Evolutionary conservation across 2,113 vertebrate species (phyloP).

Genomic region (Hiodon tergisus): DNA sequence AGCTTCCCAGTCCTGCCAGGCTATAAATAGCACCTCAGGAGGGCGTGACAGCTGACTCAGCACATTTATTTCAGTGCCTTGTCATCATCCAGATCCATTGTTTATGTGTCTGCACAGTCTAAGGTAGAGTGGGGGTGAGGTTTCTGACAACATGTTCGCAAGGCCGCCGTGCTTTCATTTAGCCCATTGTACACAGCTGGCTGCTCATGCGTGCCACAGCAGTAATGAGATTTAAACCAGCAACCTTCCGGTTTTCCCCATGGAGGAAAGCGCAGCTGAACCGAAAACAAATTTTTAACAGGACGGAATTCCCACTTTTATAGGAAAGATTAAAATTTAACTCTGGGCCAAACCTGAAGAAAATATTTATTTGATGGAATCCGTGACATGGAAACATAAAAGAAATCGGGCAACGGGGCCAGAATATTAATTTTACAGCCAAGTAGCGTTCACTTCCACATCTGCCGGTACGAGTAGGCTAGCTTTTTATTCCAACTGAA

Average conservation of each 20-base stretch:
- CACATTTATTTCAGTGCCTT: slow-evolving; percentile 37
- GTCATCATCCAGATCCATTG: slow-evolving; percentile 44
- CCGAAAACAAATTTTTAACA: slow-evolving; percentile 22
- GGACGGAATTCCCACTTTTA: slow-evolving; percentile 51
- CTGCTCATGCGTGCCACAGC: background rate
- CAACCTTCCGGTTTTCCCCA: too few species aligned
- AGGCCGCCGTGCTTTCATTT: background rate
- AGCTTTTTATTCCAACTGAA: slow-evolving; percentile 25
- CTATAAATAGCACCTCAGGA: slow-evolving; percentile 54
- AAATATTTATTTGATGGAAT: slow-evolving; percentile 47
- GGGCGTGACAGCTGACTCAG: slow-evolving; percentile 50
- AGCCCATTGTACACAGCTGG: background rate
- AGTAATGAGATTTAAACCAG: background rate
- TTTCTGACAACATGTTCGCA: background rate
- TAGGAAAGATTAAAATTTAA: slow-evolving; percentile 42
- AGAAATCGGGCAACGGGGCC: slow-evolving; percentile 30
- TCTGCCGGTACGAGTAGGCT: slow-evolving; percentile 20
- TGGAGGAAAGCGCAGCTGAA: too few species aligned
- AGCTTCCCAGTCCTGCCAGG: slow-evolving; percentile 40
- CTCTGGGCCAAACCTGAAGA: slow-evolving; percentile 14
- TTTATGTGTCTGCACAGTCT: slow-evolving; percentile 41
- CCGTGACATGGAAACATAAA: slow-evolving; percentile 37
- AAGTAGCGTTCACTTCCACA: background rate
- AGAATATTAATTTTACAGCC: slow-evolving; percentile 38
- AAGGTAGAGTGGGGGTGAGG: slow-evolving; percentile 32